phyloP scores from a whole-genome alignment of 2,797 vertebrate genomes.

The Alca torda region DNA sequence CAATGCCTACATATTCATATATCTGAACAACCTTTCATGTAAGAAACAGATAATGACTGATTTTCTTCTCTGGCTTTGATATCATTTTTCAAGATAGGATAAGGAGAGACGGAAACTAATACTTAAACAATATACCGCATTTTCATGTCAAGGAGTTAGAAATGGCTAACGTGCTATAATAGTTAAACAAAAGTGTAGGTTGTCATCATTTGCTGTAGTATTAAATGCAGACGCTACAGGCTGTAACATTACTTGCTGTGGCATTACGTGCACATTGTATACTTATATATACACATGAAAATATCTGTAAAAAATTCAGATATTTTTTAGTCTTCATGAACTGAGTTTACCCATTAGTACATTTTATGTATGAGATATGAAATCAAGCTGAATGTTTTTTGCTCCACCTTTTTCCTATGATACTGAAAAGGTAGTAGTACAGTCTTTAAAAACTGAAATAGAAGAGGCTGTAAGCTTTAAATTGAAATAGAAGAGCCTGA shows the following conservation, averaged over 20 bases:
- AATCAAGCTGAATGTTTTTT: neutral
- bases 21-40: neutral
- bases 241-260: neutral
- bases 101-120: neutral
- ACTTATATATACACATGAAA: neutral
- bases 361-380: neutral
- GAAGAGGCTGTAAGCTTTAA: neutral
- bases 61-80: neutral
- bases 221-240: neutral
- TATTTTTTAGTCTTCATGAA: neutral
- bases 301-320: neutral
- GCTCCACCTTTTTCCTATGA: neutral
- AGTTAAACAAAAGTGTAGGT: neutral
- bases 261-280: neutral
- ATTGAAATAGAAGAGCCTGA: neutral
- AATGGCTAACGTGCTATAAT: neutral
- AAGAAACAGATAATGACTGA: neutral
- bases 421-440: neutral
- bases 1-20: neutral
- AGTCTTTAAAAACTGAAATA: neutral
- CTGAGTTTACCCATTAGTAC: neutral
- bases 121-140: neutral
- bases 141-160: neutral
- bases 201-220: neutral
- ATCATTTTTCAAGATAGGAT: neutral